phyloP scores from a whole-genome alignment of 2,797 vertebrate genomes.

The Platalea minor region DNA sequence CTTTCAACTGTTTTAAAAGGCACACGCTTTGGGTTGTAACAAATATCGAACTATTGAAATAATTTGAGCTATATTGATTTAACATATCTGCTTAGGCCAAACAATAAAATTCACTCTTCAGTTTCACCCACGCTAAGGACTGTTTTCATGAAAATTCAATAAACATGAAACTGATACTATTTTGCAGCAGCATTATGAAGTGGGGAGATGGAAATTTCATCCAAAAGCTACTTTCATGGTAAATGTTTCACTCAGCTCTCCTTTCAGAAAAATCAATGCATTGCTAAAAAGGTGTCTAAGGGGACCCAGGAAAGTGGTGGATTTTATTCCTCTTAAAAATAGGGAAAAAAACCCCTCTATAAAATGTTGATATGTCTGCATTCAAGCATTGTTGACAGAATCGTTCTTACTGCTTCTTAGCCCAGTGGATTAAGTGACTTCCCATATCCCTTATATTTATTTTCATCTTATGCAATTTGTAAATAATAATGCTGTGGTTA shows the following conservation, averaged over 20 bases:
- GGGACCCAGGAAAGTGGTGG: neutral
- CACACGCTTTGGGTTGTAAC: neutral
- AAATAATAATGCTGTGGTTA: neutral
- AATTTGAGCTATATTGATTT: neutral
- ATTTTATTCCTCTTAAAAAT: neutral
- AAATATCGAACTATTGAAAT: neutral
- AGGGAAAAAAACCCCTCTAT: rapidly evolving
- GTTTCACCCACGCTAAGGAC: neutral
- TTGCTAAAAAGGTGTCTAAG: neutral
- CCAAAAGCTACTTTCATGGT: neutral
- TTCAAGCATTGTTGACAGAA: neutral
- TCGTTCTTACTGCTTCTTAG: neutral
- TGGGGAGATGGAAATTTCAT: neutral
- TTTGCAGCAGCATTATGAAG: neutral
- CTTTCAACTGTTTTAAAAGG: neutral
- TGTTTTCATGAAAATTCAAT: neutral
- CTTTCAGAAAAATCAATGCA: neutral
- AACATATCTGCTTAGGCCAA: neutral
- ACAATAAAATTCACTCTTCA: neutral
- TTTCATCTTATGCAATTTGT: neutral
- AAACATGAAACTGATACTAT: neutral
- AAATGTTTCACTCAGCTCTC: neutral
- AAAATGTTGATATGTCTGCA: neutral
- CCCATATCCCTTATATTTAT: neutral
- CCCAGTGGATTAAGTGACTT: neutral